phyloP scores from a whole-genome alignment of 2,113 vertebrate genomes.

The Apteryx mantelli region DNA sequence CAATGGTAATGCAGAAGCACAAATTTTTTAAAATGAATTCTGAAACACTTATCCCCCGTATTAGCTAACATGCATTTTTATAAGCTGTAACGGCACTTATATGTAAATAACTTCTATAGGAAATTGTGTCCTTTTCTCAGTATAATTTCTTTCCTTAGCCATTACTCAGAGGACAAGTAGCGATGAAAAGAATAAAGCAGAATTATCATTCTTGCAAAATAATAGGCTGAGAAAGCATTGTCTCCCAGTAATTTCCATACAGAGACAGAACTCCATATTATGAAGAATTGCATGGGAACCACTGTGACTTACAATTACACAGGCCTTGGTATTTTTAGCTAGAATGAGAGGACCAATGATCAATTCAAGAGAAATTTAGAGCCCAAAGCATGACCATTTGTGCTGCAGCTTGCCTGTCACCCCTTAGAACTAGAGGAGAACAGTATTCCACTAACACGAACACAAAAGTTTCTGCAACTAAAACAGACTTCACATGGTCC shows the following conservation, averaged over 20 bases:
- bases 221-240: neutral
- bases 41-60: neutral
- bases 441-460: neutral
- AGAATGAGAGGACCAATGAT: neutral
- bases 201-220: conserved; percentile 14
- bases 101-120: conserved; percentile 4
- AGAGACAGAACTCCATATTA: neutral
- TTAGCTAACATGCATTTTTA: neutral
- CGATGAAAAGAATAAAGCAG: neutral
- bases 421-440: neutral
- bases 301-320: neutral
- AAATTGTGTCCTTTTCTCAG: neutral
- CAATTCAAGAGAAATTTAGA: neutral
- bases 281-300: neutral
- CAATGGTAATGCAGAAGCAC: neutral
- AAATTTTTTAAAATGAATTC: neutral
- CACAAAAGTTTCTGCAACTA: neutral
- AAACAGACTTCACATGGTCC: neutral
- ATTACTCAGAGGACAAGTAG: neutral
- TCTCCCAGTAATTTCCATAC: neutral
- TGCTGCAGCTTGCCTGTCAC: neutral
- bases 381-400: neutral
- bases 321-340: neutral
- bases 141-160: neutral
- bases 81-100: neutral